Base-by-base conservation (phyloP, 2,888 invertebrate species). In the Diarsia rubi region DNA sequence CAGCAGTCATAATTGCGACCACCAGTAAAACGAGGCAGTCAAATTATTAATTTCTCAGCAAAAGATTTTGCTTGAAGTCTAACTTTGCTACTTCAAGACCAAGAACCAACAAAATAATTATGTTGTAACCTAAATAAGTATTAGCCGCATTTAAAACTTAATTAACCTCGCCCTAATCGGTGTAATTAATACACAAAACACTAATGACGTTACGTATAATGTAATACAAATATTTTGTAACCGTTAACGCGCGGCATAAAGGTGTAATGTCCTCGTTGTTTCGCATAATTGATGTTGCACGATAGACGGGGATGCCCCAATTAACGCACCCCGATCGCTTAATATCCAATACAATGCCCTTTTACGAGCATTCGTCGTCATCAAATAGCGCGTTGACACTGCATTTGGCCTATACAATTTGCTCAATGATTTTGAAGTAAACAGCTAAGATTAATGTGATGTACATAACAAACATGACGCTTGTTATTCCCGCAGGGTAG, bases 321-420 rank as follows among this genome's bases (percentile, higher is more conserved):
- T 93, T 92, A 93, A 89, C 89, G 81, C 83, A 87, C 88, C 88
- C 84, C 89, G 88, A 91, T 91, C 89, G 88, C 87, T 88, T 91
- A 90, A 93, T 91, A 90, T 90, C 90, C 89, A 89, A 92, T 92
- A 91, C 88, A 88, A 88, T 89, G 90, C 89, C 89, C 87, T 90
- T 92, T 92, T 91, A 93, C 90, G 91, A 91, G 77, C 88, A 89
- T 92, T 92, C 88, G 84, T 91, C 19, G 19, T 89, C 87, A 82
- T 87, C 85, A 91, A 92, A 92, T 91, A 86, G 92, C 88, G 90
- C 84, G 89, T 90, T 89, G 85, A 80, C 80, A 81, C 75, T 88
- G 81, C 87, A 83, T 82, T 86, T 75, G 66, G 42, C 60, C 73
- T 80, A 73, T 81, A 79, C 75, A 79, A 75, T 70, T 69, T 63